These are phyloP conservation scores for Hippocampus comes DNA, from an alignment of 2,113 vertebrate species.

Conservation along the genomic window DNA sequence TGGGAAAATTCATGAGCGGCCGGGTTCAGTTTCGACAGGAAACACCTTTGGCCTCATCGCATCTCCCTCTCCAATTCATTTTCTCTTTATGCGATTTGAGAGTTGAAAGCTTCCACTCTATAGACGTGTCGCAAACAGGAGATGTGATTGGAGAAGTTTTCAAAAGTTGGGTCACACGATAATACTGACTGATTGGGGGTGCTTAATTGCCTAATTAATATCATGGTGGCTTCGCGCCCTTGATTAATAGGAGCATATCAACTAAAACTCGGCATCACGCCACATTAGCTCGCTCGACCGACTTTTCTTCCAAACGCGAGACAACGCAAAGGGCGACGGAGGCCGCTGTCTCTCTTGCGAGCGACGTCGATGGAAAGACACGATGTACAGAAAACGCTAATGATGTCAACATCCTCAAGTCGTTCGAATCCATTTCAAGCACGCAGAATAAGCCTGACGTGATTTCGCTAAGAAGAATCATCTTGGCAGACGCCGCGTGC, in stretches of 20 bases:
- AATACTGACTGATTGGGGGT: not conserved
- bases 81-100: no score
- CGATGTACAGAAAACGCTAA: not conserved
- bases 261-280: not conserved
- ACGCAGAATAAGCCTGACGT: not conserved
- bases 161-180: not conserved
- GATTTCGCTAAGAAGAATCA: not conserved
- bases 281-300: not conserved
- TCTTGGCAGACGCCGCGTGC: not conserved
- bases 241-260: conserved; percentile 3
- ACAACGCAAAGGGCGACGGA: not conserved
- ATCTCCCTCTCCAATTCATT: not conserved
- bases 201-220: not conserved
- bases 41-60: not conserved
- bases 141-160: not conserved
- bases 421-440: not conserved
- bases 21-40: not conserved
- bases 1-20: not conserved
- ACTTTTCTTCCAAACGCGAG: conserved; percentile 7
- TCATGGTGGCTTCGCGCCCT: not conserved
- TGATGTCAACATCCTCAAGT: not conserved
- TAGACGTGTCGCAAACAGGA: not conserved
- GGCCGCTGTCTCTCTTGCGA: not conserved
- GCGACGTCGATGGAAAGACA: not conserved
- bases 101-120: not conserved